These are phyloP conservation scores for Troides oblongomaculatus DNA, from an alignment of 2,888 invertebrate genomes.

Conservation along the genomic window DNA sequence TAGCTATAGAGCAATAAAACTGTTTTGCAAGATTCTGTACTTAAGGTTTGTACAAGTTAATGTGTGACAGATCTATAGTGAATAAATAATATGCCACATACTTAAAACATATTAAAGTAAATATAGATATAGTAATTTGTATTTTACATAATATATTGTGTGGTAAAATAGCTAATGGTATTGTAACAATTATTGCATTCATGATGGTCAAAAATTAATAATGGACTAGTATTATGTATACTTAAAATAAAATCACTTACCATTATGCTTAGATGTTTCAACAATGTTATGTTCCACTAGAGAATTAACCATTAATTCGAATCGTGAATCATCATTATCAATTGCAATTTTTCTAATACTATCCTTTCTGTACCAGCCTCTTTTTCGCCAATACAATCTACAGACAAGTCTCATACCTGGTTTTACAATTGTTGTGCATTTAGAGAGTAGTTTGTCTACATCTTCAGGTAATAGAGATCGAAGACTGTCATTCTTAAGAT, in stretches of 20 bases:
- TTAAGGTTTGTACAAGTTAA: too few relatives aligned
- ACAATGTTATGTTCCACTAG: slow-evolving; percentile 50
- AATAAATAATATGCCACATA: too few relatives aligned
- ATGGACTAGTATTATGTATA: background rate
- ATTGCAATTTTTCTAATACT: slow-evolving; percentile 44
- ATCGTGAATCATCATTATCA: slow-evolving; percentile 38
- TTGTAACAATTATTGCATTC: background rate
- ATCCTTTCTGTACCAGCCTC: slow-evolving; percentile 54
- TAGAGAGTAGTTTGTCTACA: slow-evolving; percentile 44
- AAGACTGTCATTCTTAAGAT: slow-evolving; percentile 46
- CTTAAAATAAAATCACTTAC: slow-evolving; percentile 29
- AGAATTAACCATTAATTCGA: slow-evolving; percentile 44
- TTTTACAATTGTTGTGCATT: slow-evolving; percentile 43
- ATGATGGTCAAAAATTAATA: background rate
- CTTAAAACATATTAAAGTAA: too few relatives aligned
- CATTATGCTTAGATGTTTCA: slow-evolving; percentile 31
- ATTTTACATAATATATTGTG: too few relatives aligned
- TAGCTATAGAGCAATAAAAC: too few relatives aligned
- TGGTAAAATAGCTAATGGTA: too few relatives aligned
- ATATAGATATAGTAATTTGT: too few relatives aligned
- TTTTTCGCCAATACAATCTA: slow-evolving; percentile 63
- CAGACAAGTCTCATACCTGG: slow-evolving; percentile 58
- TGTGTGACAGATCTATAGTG: too few relatives aligned
- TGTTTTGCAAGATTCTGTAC: too few relatives aligned
- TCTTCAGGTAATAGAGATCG: slow-evolving; percentile 45